Conservation (phyloP, 2,113 vertebrate genomes). For the Scomber japonicus region DNA sequence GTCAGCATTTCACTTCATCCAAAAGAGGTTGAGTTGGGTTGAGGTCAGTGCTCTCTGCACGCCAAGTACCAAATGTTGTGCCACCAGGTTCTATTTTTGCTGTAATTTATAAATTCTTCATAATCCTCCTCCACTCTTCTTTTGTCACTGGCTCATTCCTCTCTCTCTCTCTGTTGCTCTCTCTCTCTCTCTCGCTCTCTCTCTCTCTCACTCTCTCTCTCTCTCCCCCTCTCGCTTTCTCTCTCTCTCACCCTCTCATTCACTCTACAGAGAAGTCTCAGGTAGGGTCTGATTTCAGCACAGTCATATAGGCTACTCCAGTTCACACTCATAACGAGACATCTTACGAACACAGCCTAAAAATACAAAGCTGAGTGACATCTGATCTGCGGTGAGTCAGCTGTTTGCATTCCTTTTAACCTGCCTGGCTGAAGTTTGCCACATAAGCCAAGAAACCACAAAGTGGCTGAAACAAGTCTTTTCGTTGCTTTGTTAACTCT, state of each 20-base stretch:
- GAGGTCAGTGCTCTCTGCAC: too few species aligned
- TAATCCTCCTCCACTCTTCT: conserved; percentile 61
- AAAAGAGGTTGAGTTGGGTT: too few species aligned
- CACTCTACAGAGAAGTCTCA: conserved; percentile 36
- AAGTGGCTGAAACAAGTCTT: not conserved
- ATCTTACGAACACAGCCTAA: conserved; percentile 14
- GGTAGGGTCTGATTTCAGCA: conserved; percentile 60
- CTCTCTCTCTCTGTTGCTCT: conserved; percentile 26
- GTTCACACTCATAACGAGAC: conserved; percentile 10
- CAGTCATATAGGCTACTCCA: conserved; percentile 29
- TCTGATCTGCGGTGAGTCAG: conserved; percentile 8
- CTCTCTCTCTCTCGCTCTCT: conserved; percentile 23
- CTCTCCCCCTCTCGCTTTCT: conserved; percentile 10
- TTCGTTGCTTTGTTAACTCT: not conserved
- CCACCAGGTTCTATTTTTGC: conserved; percentile 24
- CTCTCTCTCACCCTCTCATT: conserved; percentile 25
- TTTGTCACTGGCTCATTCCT: conserved; percentile 37
- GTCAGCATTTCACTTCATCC: too few species aligned
- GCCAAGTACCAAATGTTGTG: too few species aligned
- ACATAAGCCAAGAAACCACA: not conserved
- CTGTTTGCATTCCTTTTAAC: not conserved
- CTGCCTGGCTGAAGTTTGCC: not conserved
- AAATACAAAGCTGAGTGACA: conserved; percentile 22
- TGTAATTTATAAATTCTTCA: conserved; percentile 72
- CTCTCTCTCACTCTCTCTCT: conserved; percentile 9